phyloP scores from a whole-genome alignment of 2,888 invertebrate genomes.

The Clistopyga incitator region DNA sequence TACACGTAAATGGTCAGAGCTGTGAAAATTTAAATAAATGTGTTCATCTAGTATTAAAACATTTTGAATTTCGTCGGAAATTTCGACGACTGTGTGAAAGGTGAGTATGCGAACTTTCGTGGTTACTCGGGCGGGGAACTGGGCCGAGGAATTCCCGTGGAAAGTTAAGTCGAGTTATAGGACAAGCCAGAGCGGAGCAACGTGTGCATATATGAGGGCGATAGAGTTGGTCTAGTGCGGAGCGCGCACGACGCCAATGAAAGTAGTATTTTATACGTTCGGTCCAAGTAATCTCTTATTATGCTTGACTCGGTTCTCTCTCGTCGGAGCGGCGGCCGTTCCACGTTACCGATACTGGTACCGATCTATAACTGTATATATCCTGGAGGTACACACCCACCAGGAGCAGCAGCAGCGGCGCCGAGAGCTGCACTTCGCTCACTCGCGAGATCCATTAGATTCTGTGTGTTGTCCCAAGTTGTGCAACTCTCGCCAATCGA shows the following conservation, averaged over 20 bases:
- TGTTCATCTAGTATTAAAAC: too few relatives aligned
- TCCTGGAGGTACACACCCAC: conserved; percentile 16
- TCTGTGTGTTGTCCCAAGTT: conserved; percentile 51
- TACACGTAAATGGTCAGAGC: too few relatives aligned
- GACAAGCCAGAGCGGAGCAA: conserved; percentile 13
- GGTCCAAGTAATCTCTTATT: conserved; percentile 22
- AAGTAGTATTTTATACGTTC: conserved; percentile 34
- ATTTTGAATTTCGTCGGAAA: neutral
- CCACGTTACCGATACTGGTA: neutral
- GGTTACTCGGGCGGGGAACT: conserved; percentile 16
- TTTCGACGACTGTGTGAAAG: neutral
- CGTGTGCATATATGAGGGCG: conserved; percentile 14
- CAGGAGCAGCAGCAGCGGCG: conserved; percentile 7
- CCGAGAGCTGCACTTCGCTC: conserved; percentile 50
- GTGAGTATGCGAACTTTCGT: neutral
- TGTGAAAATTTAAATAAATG: too few relatives aligned
- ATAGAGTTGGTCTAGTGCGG: neutral
- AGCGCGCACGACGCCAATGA: conserved; percentile 37
- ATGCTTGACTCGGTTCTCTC: conserved; percentile 25
- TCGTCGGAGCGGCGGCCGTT: conserved; percentile 22
- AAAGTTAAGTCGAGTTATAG: conserved; percentile 21
- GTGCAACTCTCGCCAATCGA: conserved; percentile 62
- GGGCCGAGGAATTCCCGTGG: conserved; percentile 19
- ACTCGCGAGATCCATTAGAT: conserved; percentile 46
- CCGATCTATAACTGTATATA: conserved; percentile 17